Percentiles rank a stretch among this genome's conserved stretches.
phyloP scores from a whole-genome alignment of 2,888 invertebrate species.

The Neria commutata region DNA sequence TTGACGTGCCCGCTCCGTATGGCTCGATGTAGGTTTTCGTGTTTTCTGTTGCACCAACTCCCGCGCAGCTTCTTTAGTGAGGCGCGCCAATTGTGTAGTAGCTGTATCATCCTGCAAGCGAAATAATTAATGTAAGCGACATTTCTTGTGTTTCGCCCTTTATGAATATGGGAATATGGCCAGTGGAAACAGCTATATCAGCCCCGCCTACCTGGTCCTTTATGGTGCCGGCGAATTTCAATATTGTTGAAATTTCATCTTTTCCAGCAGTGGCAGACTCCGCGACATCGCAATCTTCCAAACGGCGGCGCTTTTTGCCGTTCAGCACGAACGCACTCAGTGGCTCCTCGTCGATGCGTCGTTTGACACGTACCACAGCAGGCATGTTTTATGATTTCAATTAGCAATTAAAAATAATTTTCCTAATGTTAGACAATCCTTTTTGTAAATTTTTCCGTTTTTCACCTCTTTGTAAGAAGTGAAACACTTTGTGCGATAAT shows the following conservation, averaged over 20 bases:
- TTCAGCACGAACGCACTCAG: conserved; percentile 73
- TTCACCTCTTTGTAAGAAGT: too few species aligned
- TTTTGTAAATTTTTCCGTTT: too few species aligned
- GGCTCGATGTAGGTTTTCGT: conserved; percentile 55
- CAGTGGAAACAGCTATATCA: neutral
- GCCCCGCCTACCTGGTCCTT: conserved; percentile 67
- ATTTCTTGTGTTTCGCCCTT: neutral
- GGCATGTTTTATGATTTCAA: conserved; percentile 44
- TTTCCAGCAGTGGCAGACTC: conserved; percentile 33
- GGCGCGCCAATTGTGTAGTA: conserved; percentile 61
- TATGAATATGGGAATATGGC: neutral
- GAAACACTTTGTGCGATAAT: too few species aligned
- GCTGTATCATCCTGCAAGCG: conserved; percentile 62
- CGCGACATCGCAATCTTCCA: conserved; percentile 43
- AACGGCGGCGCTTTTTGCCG: conserved; percentile 72
- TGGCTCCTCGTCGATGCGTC: conserved; percentile 74
- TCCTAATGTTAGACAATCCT: too few species aligned
- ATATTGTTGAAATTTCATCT: conserved; percentile 67
- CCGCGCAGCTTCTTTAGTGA: conserved; percentile 63
- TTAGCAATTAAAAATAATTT: neutral
- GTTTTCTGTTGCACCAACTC: conserved; percentile 62
- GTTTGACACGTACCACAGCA: conserved; percentile 74
- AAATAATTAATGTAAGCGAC: neutral
- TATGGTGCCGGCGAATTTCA: conserved; percentile 77
- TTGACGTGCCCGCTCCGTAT: conserved; percentile 62